A percentile compares a stretch with the other conserved stretches of the same genome.
Evolutionary conservation across 2,888 invertebrate genomes (phyloP).

Genomic region (Sclerodermus sp.): DNA sequence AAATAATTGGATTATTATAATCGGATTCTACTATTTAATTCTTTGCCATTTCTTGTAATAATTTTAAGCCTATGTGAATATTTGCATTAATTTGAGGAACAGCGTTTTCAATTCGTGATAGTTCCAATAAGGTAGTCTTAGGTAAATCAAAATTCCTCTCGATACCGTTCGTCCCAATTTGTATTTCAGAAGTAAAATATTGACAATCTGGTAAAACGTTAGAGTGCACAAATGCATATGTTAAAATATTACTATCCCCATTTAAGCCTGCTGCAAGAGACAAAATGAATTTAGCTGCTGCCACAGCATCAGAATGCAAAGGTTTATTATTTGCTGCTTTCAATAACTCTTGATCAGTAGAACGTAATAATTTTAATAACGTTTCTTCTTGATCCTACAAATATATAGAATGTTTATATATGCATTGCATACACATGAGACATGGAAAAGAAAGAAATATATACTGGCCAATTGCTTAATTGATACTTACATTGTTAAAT

Average conservation of each 20-base stretch:
- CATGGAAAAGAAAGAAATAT: conserved; percentile 40
- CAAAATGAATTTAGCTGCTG: conserved; percentile 42
- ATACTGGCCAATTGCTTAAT: no score
- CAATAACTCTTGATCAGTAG: conserved; percentile 32
- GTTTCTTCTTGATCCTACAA: conserved; percentile 34
- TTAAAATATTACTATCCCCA: conserved; percentile 30
- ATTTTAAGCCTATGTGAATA: no score
- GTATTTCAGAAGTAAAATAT: no score
- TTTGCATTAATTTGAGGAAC: no score
- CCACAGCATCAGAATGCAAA: conserved; percentile 34
- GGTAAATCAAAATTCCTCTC: no score
- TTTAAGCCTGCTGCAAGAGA: conserved; percentile 35
- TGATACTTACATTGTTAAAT: no score
- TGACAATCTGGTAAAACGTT: conserved; percentile 41
- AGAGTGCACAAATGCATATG: conserved; percentile 44
- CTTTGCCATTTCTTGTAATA: no score
- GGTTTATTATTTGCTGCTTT: conserved; percentile 23
- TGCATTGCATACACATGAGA: conserved; percentile 41
- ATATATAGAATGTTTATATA: conserved; percentile 1
- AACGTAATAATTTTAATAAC: conserved; percentile 32
- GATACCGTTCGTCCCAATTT: no score
- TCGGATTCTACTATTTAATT: no score
- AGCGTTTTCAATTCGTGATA: no score
- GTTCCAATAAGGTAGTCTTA: no score
- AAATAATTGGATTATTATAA: no score